These are phyloP conservation scores for Sphecodes monilicornis DNA, from an alignment of 2,888 invertebrate genomes.

Conservation along the genomic window DNA sequence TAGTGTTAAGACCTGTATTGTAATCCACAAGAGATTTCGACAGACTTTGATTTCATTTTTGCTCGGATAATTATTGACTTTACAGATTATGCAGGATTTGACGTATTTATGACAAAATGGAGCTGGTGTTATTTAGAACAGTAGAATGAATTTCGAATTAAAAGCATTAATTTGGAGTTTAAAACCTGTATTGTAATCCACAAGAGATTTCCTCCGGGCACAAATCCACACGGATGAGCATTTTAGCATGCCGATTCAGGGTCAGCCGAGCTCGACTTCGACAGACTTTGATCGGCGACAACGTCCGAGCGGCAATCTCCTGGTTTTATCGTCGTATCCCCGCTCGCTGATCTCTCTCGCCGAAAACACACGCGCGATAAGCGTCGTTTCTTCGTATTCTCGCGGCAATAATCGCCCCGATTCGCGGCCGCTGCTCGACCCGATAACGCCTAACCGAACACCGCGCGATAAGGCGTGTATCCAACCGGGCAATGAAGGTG, in stretches of 20 bases:
- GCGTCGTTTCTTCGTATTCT: not conserved
- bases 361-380: conserved; percentile 17
- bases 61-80: too few species aligned
- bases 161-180: too few species aligned
- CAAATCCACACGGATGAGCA: too few species aligned
- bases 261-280: not conserved
- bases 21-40: too few species aligned
- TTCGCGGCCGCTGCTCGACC: not conserved
- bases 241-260: not conserved
- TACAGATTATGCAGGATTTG: too few species aligned
- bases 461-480: not conserved
- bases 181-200: too few species aligned
- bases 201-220: too few species aligned
- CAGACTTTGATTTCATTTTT: too few species aligned
- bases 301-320: not conserved
- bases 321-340: not conserved
- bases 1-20: too few species aligned
- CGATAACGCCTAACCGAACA: not conserved
- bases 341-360: not conserved
- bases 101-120: too few species aligned
- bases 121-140: too few species aligned
- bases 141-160: too few species aligned
- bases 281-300: not conserved
- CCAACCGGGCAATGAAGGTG: not conserved
- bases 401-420: not conserved